These are phyloP conservation scores for Caenorhabditis doughertyi DNA, from an alignment of 2,888 invertebrate genomes.

Conservation along the genomic window DNA sequence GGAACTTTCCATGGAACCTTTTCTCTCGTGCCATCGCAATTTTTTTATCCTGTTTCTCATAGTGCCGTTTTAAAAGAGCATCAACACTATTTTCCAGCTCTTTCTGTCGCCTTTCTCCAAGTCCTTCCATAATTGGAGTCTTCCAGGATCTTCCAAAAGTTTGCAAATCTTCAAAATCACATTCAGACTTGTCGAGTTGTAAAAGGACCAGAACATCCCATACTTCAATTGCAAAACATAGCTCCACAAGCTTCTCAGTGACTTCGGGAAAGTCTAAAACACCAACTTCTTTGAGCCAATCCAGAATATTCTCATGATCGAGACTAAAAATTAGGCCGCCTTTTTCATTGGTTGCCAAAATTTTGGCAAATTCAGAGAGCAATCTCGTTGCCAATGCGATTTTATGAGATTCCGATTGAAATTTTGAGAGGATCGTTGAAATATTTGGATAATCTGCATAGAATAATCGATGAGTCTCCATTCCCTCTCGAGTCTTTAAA, in stretches of 20 bases:
- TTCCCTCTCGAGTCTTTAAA: slow-evolving; percentile 11
- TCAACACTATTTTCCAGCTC: background rate
- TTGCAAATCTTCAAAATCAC: background rate
- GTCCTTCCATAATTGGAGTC: background rate
- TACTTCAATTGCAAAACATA: slow-evolving; percentile 5
- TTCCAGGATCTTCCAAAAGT: slow-evolving; percentile 41
- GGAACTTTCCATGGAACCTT: slow-evolving; percentile 25
- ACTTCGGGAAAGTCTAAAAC: slow-evolving; percentile 7
- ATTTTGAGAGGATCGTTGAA: slow-evolving; percentile 4
- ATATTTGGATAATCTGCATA: background rate
- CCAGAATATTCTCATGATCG: slow-evolving; percentile 28
- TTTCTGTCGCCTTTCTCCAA: slow-evolving; percentile 2
- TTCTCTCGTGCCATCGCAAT: slow-evolving; percentile 13
- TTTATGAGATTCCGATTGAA: slow-evolving; percentile 1
- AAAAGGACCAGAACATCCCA: slow-evolving; percentile 21
- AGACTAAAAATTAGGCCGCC: slow-evolving; percentile 14
- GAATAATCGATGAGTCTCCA: slow-evolving; percentile 7
- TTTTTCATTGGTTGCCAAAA: background rate
- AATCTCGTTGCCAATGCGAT: background rate
- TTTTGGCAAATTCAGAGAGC: slow-evolving; percentile 1
- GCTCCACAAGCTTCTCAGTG: slow-evolving; percentile 7
- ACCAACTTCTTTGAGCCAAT: slow-evolving; percentile 29
- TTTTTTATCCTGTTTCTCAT: slow-evolving; percentile 9
- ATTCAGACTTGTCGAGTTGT: slow-evolving; percentile 10
- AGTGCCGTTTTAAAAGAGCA: background rate